Base-by-base conservation (phyloP, 2,113 vertebrate species). In the Raja brachyura region DNA sequence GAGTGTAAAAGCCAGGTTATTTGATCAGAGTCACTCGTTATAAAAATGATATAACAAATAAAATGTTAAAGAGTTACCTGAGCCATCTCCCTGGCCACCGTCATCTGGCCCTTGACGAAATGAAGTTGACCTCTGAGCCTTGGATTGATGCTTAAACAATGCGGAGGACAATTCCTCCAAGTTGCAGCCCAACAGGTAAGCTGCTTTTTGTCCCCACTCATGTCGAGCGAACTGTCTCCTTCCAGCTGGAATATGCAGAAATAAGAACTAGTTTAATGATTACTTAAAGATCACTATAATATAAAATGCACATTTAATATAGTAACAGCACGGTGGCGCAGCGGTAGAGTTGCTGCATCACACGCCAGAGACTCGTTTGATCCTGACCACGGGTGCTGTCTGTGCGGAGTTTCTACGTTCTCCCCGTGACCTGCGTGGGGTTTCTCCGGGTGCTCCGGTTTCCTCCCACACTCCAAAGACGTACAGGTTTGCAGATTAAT, bases 111-210 rank as follows among this genome's bases (percentile, higher is more conserved):
- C 97, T 95, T 98, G 98, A 28, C 98, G 97, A 96, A 98, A 99
- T 20, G 98, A 99, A 76, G 98, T 97, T 93, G 98, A 98, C 78
- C 97, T 96, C 95, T 98, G 98, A 93, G 98, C 96, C 96, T 98
- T 99, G 94, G 96, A 95, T 93, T 98, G 98, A 93, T 98, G 98
- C 94, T 99, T 99, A 95, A 99, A 99, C 95, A 99, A 97, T 85
- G 98, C 95, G 0, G 98, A 98, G 94, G 99, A 99, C 77, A 99
- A 97, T 94, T 99, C 99, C 95, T 99, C 99, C 94, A 99, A 95
- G 92, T 96, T 97, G 94, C 95, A 98, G 94, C 97, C 97, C 95
- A n/a, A n/a, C n/a, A n/a, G n/a, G n/a, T n/a, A n/a, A n/a, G n/a
- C n/a, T n/a, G n/a, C n/a, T n/a, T n/a, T n/a, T n/a, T n/a, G n/a